Evolutionary conservation across 2,113 vertebrate genomes (phyloP).

Genomic region (Uria lomvia): DNA sequence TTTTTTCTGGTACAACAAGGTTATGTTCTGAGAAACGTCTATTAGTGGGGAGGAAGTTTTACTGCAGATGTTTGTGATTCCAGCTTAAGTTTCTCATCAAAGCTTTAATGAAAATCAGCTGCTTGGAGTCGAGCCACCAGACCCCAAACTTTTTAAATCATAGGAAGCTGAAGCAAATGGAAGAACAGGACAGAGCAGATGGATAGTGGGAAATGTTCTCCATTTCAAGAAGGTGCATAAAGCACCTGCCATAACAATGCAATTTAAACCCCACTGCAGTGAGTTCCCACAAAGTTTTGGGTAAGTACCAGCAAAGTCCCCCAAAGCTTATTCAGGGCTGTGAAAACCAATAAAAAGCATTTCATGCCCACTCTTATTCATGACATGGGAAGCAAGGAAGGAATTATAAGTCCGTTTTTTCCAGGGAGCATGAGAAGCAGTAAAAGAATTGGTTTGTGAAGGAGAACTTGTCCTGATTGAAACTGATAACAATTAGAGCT

Average conservation of each 20-base stretch:
- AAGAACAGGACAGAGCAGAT: slow-evolving; percentile 16
- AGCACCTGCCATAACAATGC: not conserved
- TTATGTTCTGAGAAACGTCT: slow-evolving; percentile 72
- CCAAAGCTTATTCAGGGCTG: not conserved
- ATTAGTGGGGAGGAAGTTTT: slow-evolving; percentile 71
- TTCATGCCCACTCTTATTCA: not conserved
- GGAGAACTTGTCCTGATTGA: not conserved
- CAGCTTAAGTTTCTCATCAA: slow-evolving; percentile 78
- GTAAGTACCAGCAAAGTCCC: not conserved
- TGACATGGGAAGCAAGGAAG: not conserved
- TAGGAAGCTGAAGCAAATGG: slow-evolving; percentile 57
- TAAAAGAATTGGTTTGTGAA: not conserved
- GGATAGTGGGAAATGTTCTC: slow-evolving; percentile 38
- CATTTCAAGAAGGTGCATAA: not conserved
- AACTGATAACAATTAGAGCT: not conserved
- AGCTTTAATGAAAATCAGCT: slow-evolving; percentile 80
- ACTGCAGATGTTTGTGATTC: slow-evolving; percentile 79
- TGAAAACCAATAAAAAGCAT: not conserved
- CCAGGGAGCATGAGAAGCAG: not conserved
- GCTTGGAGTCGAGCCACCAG: slow-evolving; percentile 41
- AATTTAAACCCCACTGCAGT: not conserved
- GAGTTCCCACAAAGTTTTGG: slow-evolving; percentile 2
- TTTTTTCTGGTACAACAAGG: slow-evolving; percentile 60
- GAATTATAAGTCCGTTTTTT: not conserved
- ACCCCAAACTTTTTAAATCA: slow-evolving; percentile 51